Conservation (phyloP, 1,140 invertebrate genomes). For the Drosophila mojavensis region DNA sequence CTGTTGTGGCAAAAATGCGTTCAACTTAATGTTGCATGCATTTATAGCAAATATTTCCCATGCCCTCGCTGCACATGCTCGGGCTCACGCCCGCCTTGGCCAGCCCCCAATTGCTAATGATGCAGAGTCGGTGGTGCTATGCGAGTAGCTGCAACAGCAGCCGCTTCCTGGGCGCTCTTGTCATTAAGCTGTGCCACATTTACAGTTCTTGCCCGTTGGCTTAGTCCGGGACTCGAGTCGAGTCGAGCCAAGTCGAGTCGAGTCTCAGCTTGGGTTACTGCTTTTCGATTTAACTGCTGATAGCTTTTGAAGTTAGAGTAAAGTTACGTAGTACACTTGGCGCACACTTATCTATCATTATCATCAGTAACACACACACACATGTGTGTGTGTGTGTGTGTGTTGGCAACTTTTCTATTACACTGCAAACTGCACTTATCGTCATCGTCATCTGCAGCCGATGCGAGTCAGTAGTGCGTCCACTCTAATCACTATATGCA, state of each 20-base stretch:
- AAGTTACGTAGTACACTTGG: constrained; percentile 79
- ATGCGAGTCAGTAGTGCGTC: constrained; percentile 60
- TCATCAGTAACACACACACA: constrained; percentile 64
- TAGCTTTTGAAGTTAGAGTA: constrained; percentile 80
- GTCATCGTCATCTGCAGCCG: constrained; percentile 67
- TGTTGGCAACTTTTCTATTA: constrained; percentile 77
- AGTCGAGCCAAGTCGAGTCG: not conserved
- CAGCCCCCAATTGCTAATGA: constrained; percentile 79
- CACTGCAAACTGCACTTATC: constrained; percentile 78
- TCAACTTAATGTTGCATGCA: constrained; percentile 83
- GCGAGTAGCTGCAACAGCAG: constrained; percentile 26
- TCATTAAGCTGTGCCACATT: constrained; percentile 76
- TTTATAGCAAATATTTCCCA: constrained; percentile 83
- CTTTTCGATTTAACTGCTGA: constrained; percentile 82
- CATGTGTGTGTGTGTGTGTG: constrained; percentile 24
- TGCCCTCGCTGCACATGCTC: constrained; percentile 38
- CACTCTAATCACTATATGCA: constrained; percentile 82
- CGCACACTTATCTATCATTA: constrained; percentile 83
- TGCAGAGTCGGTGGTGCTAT: constrained; percentile 39
- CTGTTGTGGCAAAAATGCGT: constrained; percentile 70
- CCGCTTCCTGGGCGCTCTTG: constrained; percentile 67
- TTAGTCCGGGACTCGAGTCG: constrained; percentile 13
- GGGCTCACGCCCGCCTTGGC: constrained; percentile 47
- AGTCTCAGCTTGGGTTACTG: constrained; percentile 51
- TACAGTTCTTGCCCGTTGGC: constrained; percentile 79